phyloP scores from a whole-genome alignment of 92 coral and sea anemone genomes.

The Epizoanthus ramosus region DNA sequence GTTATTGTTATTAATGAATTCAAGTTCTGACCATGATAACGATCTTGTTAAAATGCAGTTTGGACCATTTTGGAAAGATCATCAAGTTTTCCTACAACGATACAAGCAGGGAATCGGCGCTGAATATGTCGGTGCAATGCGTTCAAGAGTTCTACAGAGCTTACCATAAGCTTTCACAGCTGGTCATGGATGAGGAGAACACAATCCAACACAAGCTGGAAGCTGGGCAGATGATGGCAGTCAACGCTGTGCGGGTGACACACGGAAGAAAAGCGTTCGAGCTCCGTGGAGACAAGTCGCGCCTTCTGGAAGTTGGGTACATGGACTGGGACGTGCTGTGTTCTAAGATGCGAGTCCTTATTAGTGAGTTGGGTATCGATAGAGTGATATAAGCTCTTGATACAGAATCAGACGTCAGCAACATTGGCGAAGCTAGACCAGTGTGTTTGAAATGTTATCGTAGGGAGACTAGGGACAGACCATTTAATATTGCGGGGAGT shows the following conservation, averaged over 20 bases:
- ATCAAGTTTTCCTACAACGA: conserved; percentile 13
- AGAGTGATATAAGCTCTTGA: background rate
- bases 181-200: conserved; percentile 26
- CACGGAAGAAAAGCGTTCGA: conserved; percentile 35
- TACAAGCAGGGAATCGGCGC: conserved; percentile 8
- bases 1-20: too few relatives aligned
- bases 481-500: too few relatives aligned
- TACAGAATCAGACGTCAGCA: too few relatives aligned
- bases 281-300: conserved; percentile 1
- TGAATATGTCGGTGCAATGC: conserved; percentile 15
- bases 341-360: conserved; percentile 38
- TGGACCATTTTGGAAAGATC: conserved; percentile 39
- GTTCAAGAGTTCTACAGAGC: conserved; percentile 41
- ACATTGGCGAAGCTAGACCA: too few relatives aligned
- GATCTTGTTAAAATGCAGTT: conserved; percentile 9
- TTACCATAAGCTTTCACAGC: background rate
- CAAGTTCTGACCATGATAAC: too few relatives aligned
- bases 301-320: conserved; percentile 38
- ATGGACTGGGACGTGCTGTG: conserved; percentile 36
- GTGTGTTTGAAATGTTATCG: too few relatives aligned
- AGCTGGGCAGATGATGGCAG: conserved; percentile 32
- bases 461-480: too few relatives aligned
- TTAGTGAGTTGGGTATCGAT: conserved; percentile 9
- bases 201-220: conserved; percentile 10
- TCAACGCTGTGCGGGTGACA: conserved; percentile 29